Evolutionary conservation across 2,797 vertebrate species (phyloP).

Genomic region (Siniperca scherzeri): DNA sequence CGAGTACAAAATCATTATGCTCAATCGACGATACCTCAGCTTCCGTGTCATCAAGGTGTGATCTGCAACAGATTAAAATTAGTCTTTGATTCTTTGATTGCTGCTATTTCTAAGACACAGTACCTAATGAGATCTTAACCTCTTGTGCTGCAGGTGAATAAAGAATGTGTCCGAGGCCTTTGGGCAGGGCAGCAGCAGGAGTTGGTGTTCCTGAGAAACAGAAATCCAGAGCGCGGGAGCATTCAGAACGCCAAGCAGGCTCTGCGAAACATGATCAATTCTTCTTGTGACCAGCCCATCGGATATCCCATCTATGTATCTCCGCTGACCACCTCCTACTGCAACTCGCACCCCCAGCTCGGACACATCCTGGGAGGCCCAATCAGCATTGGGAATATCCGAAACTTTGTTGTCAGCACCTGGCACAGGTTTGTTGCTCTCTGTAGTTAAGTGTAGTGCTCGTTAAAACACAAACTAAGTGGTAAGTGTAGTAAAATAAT

Average conservation of each 20-base stretch:
- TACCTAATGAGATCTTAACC: not conserved
- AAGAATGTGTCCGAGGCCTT: conserved; percentile 96
- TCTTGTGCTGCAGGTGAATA: conserved; percentile 89
- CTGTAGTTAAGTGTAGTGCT: not conserved
- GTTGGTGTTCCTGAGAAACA: conserved; percentile 96
- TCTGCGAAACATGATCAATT: conserved; percentile 99
- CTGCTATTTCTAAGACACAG: accelerated
- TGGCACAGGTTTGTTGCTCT: conserved; percentile 92
- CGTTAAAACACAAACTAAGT: not conserved
- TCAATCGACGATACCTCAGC: conserved; percentile 96
- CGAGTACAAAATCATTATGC: conserved; percentile 99
- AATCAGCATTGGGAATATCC: conserved; percentile 96
- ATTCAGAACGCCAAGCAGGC: conserved; percentile 99
- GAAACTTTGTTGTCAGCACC: conserved; percentile 94
- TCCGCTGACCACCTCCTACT: conserved; percentile 97
- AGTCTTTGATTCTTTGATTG: not conserved
- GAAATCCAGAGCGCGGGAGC: conserved; percentile 98
- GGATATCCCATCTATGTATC: conserved; percentile 99
- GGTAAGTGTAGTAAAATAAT: not conserved
- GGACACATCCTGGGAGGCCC: conserved; percentile 94
- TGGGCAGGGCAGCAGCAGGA: conserved; percentile 99
- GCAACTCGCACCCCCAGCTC: conserved; percentile 95
- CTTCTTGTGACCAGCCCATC: conserved; percentile 98
- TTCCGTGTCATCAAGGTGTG: conserved; percentile 97
- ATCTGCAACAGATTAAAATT: not conserved